A percentile compares a stretch with the other conserved stretches of the same genome.
phyloP scores from a whole-genome alignment of 2,888 invertebrate genomes.

The Leptinotarsa peninsularis region DNA sequence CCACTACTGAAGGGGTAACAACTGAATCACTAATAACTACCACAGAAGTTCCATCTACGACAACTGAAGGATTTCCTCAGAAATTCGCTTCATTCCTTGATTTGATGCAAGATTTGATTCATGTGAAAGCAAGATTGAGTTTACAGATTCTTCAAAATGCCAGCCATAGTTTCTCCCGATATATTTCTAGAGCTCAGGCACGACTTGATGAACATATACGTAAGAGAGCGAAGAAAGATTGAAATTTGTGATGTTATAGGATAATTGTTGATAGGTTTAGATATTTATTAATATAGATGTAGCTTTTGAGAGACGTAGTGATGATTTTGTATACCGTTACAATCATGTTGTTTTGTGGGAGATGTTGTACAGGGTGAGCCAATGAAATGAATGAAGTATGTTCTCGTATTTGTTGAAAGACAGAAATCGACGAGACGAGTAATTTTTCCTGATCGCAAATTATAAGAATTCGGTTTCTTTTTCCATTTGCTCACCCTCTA shows the following conservation, averaged over 20 bases:
- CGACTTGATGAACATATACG: slow-evolving; percentile 55
- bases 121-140: slow-evolving; percentile 77
- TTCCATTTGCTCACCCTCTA: too few species aligned
- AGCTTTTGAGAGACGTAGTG: background rate
- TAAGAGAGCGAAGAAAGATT: slow-evolving; percentile 27
- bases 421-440: too few species aligned
- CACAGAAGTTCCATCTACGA: slow-evolving; percentile 23
- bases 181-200: slow-evolving; percentile 61
- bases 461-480: too few species aligned
- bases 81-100: slow-evolving; percentile 68
- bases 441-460: too few species aligned
- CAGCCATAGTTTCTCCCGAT: slow-evolving; percentile 74
- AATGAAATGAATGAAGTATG: too few species aligned
- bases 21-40: slow-evolving; percentile 26
- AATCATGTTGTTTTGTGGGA: too few species aligned
- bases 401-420: too few species aligned
- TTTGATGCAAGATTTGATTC: slow-evolving; percentile 74
- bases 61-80: slow-evolving; percentile 41
- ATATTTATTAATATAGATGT: slow-evolving; percentile 6
- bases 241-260: slow-evolving; percentile 18
- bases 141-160: slow-evolving; percentile 77
- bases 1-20: slow-evolving; percentile 18
- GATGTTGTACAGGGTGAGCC: too few species aligned
- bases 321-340: too few species aligned
- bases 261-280: background rate